Base-by-base conservation (phyloP, 2,113 vertebrate genomes). In the Suricata suricatta region DNA sequence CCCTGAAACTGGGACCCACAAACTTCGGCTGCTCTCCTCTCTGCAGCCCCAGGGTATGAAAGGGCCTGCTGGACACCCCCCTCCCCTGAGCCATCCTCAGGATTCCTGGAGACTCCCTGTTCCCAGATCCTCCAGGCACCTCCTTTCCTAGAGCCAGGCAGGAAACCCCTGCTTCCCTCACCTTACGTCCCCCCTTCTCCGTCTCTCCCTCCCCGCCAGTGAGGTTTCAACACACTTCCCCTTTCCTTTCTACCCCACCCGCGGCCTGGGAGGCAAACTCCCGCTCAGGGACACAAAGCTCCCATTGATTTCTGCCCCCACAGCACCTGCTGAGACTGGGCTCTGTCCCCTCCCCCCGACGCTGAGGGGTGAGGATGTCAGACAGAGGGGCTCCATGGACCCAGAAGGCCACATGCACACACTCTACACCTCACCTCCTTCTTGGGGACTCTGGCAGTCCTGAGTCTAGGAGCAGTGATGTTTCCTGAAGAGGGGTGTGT, bases 301-400 rank as follows among this genome's bases (percentile, higher is more conserved):
- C 57, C 91, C 96, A 97, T 97, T 98, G 97, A 98, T 97, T 95
- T 87, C 97, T 95, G 50, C 44, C 94, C 87, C 90, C 82, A 63
- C 81, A 94, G 66, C 97, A 95, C 94, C 97, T 96, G 95, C 97
- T 93, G 66, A 93, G 96, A 85, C 66, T 64, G 60, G 90, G 68
- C 71, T 84, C 64, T 82, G 83, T 13, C 83, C 4, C 12, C 63
- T 8, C 72, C 74, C 47, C 38, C 60, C 80, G 86, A 3, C 21
- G 38, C 27, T 3, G 87, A 84, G 63, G 88, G 63, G 72, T 63
- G 44, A 91, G 72, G 68, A 52, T 50, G 6, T 15, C 54, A 23
- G 79, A 38, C 57, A 90, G 82, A 88, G 82, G 27, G 72, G 38
- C 52, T 74, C 60, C 44, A 1, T 0, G 33, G 44, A 86, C 72